phyloP scores from a whole-genome alignment of 2,888 invertebrate genomes.

The Anoplius nigerrimus region DNA sequence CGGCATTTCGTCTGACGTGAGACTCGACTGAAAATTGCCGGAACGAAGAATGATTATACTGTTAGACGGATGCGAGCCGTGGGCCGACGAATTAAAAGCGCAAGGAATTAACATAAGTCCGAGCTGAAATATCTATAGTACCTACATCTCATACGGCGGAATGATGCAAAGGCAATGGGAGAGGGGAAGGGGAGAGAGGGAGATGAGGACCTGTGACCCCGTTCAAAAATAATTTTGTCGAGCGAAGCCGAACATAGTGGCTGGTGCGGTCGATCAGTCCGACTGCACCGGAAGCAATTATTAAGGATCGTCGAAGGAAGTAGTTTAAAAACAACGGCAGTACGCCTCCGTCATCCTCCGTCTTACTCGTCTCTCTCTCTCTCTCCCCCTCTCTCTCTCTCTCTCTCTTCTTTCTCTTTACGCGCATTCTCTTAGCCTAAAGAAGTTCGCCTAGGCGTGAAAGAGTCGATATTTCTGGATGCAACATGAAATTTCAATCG shows the following conservation, averaged over 20 bases:
- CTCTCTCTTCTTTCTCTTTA: neutral
- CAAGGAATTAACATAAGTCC: too few relatives aligned
- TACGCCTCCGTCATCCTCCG: neutral
- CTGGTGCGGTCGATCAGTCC: neutral
- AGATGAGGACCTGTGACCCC: slow-evolving; percentile 8
- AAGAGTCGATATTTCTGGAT: neutral
- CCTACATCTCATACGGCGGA: too few relatives aligned
- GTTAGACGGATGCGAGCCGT: too few relatives aligned
- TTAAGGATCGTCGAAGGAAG: neutral
- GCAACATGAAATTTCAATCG: neutral
- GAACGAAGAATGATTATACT: too few relatives aligned
- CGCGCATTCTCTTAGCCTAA: neutral
- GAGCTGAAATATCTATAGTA: neutral
- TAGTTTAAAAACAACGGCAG: neutral
- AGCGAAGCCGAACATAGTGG: slow-evolving; percentile 26
- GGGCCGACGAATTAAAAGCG: too few relatives aligned
- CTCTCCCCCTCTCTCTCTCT: slow-evolving; percentile 3
- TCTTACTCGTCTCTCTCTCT: slow-evolving; percentile 1
- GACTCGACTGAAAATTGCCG: neutral
- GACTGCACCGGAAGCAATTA: slow-evolving; percentile 3
- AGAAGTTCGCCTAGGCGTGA: too few relatives aligned
- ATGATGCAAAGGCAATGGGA: neutral
- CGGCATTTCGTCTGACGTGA: too few relatives aligned
- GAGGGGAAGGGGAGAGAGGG: neutral
- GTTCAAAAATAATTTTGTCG: slow-evolving; percentile 41